Evolutionary conservation across 2,888 invertebrate species (phyloP), one percentile per base, ranked within the genome.

Genomic region (Galeruca laticollis): DNA sequence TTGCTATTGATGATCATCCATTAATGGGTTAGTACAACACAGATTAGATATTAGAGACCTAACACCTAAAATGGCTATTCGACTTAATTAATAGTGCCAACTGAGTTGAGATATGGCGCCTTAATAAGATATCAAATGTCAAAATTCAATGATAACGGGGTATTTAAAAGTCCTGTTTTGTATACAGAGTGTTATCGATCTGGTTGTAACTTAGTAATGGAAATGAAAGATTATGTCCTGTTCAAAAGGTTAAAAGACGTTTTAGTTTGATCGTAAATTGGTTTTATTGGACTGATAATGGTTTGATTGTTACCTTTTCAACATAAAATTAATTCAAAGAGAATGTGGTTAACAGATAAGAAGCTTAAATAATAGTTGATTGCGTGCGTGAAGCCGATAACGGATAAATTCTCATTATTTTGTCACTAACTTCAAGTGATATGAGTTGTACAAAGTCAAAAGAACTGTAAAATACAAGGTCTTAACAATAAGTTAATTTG

Each of bases 111-210:
- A 77, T 76, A 75, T 73, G 77, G 78, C 78, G 77, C 77, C 79
- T 74, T 73, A 75, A 77, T 75, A 74, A 78, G 77, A 77, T 79
- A 78, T 77, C 75, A 74, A 72, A 71, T 70, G 76, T 76, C 76
- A 77, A 74, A 72, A 73, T 54, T 63, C 8, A 33, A 18, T 63
- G 75, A 76, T 76, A 76, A 71, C 59, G 57, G 61, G 62, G 72
- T 69, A 69, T 73, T 71, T 52, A 33, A 63, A 60, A 18, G 56
- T 57, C 35, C 33, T 57, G 35, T 57, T 57, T 9, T 54, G 18
- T 57, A 57, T 63, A 68, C 63, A 69, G 61, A 26, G 33, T 47
- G 47, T 75, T 73, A 73, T 73, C 75, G 61, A 37, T 13, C 8
- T 33, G 21, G 35, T 57, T 71, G 71, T 74, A 67, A 73, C 69